Base-by-base conservation (phyloP, 2,797 vertebrate genomes). In the Schizopygopsis malacanthus region DNA sequence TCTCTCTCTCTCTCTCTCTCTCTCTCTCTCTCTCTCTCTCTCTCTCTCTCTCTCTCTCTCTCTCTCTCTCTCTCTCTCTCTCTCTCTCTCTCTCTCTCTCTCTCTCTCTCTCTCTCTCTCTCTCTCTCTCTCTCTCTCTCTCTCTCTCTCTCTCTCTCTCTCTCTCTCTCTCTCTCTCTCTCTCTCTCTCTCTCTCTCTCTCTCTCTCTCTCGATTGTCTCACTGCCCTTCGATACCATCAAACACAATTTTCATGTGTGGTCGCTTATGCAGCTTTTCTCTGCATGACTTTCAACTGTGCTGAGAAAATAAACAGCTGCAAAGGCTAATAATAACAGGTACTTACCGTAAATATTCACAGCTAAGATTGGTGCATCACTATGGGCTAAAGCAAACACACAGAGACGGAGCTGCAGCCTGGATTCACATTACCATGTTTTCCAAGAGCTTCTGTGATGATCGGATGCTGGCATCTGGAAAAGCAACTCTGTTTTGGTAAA, bases 291-390 rank as follows among this genome's bases (percentile, higher is more conserved):
- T 92, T 92, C 82, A 91, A 88, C 89, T 90, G 50, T 84, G 65
- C 63, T 82, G 89, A 91, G 87, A 92, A 91, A 93, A 95, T 91
- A 94, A 94, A 94, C 90, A 87, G 69, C 86, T 69, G 90, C 88
- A 86, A 72, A 89, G 77, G 92, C 92, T 95, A 94, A 93, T 93
- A 94, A 94, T 92, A 94, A 91, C 92, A 94, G 92, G 92, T 95
- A 93, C 93, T 95, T 95, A 94, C 93, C 91, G 89, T 90, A 92
- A 90, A 93, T 92, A 92, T 93, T 94, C 91, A 90, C 90, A 93
- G 93, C 93, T 92, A 93, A 93, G 90, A 90, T 81, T n/a, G 59
- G 82, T 90, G 88, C 93, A 92, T 93, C 92, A 93, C 86, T 89
- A 86, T 59, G 89, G 89, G 89, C 90, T 88, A 91, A 92, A 85